A percentile compares a stretch with the other conserved stretches of the same genome.
Evolutionary conservation across 2,797 vertebrate genomes (phyloP).

Genomic region (Enteromius treurensis): DNA sequence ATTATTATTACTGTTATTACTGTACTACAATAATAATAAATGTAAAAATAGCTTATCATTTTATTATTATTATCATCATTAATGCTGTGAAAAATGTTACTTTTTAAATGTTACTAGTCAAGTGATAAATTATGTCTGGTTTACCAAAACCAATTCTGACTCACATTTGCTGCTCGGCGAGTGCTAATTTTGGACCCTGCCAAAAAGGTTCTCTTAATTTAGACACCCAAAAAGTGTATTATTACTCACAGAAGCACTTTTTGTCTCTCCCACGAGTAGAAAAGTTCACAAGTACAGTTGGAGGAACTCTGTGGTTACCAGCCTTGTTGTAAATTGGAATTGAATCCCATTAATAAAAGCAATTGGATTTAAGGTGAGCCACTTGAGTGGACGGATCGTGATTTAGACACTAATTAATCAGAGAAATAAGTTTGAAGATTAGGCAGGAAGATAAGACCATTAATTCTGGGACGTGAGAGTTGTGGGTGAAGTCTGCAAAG

Average conservation of each 20-base stretch:
- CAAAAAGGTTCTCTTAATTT: not conserved
- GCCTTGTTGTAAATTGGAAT: slow-evolving; percentile 47
- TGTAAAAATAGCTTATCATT: too few relatives aligned
- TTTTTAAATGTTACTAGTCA: not conserved
- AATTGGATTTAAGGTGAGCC: slow-evolving; percentile 52
- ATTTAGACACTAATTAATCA: slow-evolving; percentile 63
- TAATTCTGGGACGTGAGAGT: slow-evolving; percentile 51
- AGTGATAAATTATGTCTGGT: not conserved
- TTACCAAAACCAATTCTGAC: not conserved
- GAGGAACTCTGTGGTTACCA: slow-evolving; percentile 29
- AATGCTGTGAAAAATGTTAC: too few relatives aligned
- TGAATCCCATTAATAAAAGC: slow-evolving; percentile 53
- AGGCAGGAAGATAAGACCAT: slow-evolving; percentile 57
- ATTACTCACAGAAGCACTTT: not conserved
- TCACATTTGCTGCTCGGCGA: not conserved
- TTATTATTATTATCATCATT: not conserved
- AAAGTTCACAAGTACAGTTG: slow-evolving; percentile 32
- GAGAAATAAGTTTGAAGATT: slow-evolving; percentile 54
- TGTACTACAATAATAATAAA: too few relatives aligned
- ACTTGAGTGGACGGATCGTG: slow-evolving; percentile 44
- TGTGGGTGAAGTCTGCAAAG: slow-evolving; percentile 68
- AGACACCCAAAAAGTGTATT: not conserved
- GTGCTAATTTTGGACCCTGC: not conserved
- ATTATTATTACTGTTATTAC: too few relatives aligned
- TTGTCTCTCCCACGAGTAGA: not conserved